These are phyloP conservation scores for Podarcis raffonei DNA, from an alignment of 2,113 vertebrate species.

Conservation along the genomic window DNA sequence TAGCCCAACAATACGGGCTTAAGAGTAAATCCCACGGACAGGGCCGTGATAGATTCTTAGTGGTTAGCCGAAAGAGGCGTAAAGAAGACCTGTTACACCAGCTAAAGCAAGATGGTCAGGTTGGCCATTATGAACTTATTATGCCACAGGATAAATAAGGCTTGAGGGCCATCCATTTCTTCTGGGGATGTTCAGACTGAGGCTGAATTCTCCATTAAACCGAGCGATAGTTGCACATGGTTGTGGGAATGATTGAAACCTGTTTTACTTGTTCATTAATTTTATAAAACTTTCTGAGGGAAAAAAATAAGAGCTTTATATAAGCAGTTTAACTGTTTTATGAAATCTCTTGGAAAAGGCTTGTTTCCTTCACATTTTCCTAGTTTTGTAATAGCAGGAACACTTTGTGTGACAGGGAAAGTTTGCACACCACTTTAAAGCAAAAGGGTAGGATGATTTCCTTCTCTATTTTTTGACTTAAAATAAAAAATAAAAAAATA, in stretches of 20 bases:
- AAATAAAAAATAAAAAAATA: neutral
- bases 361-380: constrained; percentile 68
- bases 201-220: constrained; percentile 41
- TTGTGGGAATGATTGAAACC: constrained; percentile 51
- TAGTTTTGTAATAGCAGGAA: constrained; percentile 69
- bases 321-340: constrained; percentile 57
- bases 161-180: neutral
- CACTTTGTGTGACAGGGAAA: constrained; percentile 38
- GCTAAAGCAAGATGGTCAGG: constrained; percentile 94
- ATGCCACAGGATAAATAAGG: constrained; percentile 87
- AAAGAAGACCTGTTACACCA: constrained; percentile 93
- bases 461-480: constrained; percentile 50
- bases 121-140: constrained; percentile 92
- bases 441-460: constrained; percentile 30
- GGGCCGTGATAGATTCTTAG: constrained; percentile 87
- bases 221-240: constrained; percentile 66
- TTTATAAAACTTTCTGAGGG: constrained; percentile 64
- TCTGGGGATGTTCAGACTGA: constrained; percentile 24
- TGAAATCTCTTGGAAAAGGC: constrained; percentile 73
- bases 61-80: constrained; percentile 92
- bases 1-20: constrained; percentile 91
- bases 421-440: neutral
- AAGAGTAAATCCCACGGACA: constrained; percentile 95
- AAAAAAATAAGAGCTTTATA: constrained; percentile 45
- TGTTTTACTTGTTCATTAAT: constrained; percentile 69